Evolutionary conservation across 2,888 invertebrate genomes (phyloP).

Genomic region (Galerucella nymphaeae): DNA sequence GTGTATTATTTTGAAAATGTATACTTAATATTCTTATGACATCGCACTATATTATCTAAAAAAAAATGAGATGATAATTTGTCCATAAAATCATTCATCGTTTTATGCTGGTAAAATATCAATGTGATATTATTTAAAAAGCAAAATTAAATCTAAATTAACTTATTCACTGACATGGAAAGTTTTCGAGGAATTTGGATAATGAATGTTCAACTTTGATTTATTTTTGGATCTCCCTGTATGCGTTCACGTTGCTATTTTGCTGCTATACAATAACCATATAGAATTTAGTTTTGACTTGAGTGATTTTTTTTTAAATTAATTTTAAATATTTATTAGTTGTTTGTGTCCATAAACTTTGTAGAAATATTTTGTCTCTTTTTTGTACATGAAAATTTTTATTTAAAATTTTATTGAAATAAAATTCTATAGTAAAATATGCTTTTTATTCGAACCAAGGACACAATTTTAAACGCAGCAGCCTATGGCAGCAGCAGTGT

Average conservation of each 20-base stretch:
- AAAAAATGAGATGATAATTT: constrained; percentile 57
- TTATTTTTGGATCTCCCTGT: neutral
- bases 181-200: no score
- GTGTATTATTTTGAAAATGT: constrained; percentile 61
- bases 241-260: neutral
- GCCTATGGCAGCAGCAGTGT: no score
- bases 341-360: constrained; percentile 56
- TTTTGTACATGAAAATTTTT: constrained; percentile 57
- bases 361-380: constrained; percentile 57
- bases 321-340: constrained; percentile 54
- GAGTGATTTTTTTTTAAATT: constrained; percentile 62
- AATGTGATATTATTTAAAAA: neutral
- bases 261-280: constrained; percentile 16
- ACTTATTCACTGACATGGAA: neutral
- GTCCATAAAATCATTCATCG: constrained; percentile 52
- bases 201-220: neutral
- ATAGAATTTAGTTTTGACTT: constrained; percentile 53
- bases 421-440: constrained; percentile 57
- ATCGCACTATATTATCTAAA: constrained; percentile 58
- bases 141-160: constrained; percentile 1
- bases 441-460: neutral
- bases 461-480: no score
- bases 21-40: constrained; percentile 61
- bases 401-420: constrained; percentile 59
- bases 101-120: constrained; percentile 20